A percentile compares a stretch with the other conserved stretches of the same genome.
These are phyloP conservation scores for Periphyllus acericola DNA, from an alignment of 2,888 invertebrate species.

Conservation along the genomic window DNA sequence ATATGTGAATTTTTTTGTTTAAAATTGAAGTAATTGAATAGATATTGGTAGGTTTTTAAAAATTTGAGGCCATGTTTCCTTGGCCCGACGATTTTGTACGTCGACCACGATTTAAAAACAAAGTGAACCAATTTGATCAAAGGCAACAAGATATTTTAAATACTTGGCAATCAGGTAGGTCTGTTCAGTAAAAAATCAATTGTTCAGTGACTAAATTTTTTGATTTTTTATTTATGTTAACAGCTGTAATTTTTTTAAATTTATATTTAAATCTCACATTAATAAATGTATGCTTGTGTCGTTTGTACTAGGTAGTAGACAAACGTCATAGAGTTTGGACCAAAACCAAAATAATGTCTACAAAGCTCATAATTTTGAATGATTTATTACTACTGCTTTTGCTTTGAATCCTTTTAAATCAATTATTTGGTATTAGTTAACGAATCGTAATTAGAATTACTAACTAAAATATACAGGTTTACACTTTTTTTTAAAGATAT, in stretches of 20 bases:
- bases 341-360: conserved; percentile 41
- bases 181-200: conserved; percentile 20
- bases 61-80: conserved; percentile 55
- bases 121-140: conserved; percentile 55
- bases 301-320: conserved; percentile 26
- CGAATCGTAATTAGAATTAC: not conserved
- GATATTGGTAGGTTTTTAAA: conserved; percentile 50
- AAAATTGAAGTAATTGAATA: conserved; percentile 32
- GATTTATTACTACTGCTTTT: conserved; percentile 51
- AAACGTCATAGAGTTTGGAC: conserved; percentile 42
- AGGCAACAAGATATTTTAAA: conserved; percentile 63
- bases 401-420: conserved; percentile 5
- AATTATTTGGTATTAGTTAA: conserved; percentile 14
- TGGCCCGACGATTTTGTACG: conserved; percentile 44
- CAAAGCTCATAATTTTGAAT: conserved; percentile 30
- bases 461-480: not conserved
- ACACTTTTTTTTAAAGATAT: not conserved
- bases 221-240: conserved; percentile 20
- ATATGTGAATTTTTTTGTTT: not conserved
- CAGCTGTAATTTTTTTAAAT: conserved; percentile 23
- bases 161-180: conserved; percentile 65
- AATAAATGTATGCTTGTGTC: not conserved
- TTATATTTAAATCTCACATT: conserved; percentile 2
- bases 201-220: conserved; percentile 26
- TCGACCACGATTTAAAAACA: conserved; percentile 58